Conservation (phyloP, 1,140 invertebrate genomes). For the Heliconius congener region DNA sequence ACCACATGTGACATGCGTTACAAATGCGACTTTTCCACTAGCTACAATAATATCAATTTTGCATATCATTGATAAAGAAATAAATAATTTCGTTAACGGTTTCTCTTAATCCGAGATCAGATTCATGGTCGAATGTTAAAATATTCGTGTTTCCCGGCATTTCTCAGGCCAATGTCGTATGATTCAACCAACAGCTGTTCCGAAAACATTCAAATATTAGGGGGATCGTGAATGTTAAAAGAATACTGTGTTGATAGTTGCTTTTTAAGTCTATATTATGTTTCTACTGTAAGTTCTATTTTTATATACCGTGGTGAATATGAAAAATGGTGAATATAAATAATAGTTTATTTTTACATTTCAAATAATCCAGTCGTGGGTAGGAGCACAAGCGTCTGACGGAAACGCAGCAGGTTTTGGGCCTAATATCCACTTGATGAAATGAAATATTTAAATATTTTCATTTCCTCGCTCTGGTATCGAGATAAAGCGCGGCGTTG, state of each 20-base stretch:
- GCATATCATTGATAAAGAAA: slow-evolving; percentile 38
- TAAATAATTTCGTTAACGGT: slow-evolving; percentile 44
- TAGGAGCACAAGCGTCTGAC: too few relatives aligned
- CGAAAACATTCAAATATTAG: slow-evolving; percentile 65
- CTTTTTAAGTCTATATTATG: neutral
- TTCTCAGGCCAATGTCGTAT: slow-evolving; percentile 70
- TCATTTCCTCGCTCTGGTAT: too few relatives aligned
- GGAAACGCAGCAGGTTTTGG: too few relatives aligned
- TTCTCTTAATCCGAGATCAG: slow-evolving; percentile 61
- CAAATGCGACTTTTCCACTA: neutral
- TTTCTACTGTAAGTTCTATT: neutral
- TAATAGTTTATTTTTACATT: too few relatives aligned
- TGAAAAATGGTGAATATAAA: neutral
- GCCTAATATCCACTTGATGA: too few relatives aligned
- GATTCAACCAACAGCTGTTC: slow-evolving; percentile 75
- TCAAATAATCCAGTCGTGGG: too few relatives aligned
- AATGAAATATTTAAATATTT: too few relatives aligned
- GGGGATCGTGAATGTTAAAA: slow-evolving; percentile 15
- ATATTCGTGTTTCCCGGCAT: slow-evolving; percentile 59
- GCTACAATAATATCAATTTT: slow-evolving; percentile 30
- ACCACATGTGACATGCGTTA: neutral
- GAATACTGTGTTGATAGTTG: neutral
- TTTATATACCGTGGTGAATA: neutral
- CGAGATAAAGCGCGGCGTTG: too few relatives aligned
- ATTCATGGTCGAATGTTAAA: slow-evolving; percentile 65